A percentile compares a stretch with the other conserved stretches of the same genome.
phyloP scores from a whole-genome alignment of 1,140 invertebrate species.

The Ephestia elutella region DNA sequence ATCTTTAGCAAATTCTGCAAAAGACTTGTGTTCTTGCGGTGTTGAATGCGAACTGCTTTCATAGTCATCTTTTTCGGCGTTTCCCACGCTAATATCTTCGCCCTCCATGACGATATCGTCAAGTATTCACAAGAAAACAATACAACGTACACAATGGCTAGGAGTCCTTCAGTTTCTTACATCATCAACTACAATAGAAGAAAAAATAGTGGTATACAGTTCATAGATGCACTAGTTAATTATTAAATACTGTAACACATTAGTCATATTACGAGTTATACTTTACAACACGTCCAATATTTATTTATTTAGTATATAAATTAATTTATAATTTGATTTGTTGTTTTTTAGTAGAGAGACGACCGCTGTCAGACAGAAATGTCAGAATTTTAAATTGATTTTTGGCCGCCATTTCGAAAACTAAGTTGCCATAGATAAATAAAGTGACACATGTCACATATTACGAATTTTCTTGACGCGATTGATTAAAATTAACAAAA shows the following conservation, averaged over 20 bases:
- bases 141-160: constrained; percentile 21
- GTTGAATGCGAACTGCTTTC: constrained; percentile 62
- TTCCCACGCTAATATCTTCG: constrained; percentile 42
- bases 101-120: constrained; percentile 47
- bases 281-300: not conserved
- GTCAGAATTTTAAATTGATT: constrained; percentile 71
- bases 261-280: no score
- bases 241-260: no score
- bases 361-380: constrained; percentile 46
- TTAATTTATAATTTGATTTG: constrained; percentile 26
- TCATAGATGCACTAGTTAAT: no score
- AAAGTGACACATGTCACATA: not conserved
- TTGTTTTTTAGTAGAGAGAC: constrained; percentile 14
- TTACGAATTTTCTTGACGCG: no score
- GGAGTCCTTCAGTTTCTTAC: constrained; percentile 58
- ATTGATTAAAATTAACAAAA: no score
- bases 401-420: constrained; percentile 54
- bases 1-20: constrained; percentile 67
- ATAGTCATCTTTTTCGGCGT: constrained; percentile 58
- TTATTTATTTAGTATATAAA: constrained; percentile 25
- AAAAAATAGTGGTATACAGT: no score
- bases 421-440: constrained; percentile 10
- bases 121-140: constrained; percentile 25
- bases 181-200: constrained; percentile 62
- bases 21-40: constrained; percentile 64